Conservation (phyloP, 2,888 invertebrate genomes). For the Acronicta aceris region DNA sequence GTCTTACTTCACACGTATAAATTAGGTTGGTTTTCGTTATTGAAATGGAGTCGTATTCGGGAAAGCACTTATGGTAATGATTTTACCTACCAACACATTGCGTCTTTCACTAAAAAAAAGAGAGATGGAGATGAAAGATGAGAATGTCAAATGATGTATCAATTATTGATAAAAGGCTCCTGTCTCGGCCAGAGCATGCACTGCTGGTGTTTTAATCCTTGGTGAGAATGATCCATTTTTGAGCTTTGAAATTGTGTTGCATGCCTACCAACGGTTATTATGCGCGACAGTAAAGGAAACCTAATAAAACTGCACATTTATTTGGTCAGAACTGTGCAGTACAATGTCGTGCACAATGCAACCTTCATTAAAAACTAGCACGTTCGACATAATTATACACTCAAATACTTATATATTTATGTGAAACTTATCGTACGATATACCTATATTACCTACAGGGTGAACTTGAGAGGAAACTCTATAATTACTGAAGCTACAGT, state of each 20-base stretch:
- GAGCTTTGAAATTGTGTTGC: conserved; percentile 16
- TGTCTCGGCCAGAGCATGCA: background rate
- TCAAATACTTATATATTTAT: too few relatives aligned
- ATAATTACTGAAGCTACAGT: conserved; percentile 14
- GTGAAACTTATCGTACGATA: background rate
- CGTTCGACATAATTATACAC: too few relatives aligned
- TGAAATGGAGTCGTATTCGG: conserved; percentile 1
- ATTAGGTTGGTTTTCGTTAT: conserved; percentile 28
- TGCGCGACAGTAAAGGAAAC: conserved; percentile 33
- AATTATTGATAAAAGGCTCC: conserved; percentile 12
- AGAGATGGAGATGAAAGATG: too few relatives aligned
- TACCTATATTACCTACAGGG: background rate
- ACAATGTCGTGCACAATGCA: conserved; percentile 7
- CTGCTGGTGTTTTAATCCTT: conserved; percentile 3
- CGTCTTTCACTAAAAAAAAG: conserved; percentile 7
- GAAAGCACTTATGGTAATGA: conserved; percentile 17
- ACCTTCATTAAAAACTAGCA: conserved; percentile 7
- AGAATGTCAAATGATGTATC: background rate
- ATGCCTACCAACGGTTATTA: conserved; percentile 26
- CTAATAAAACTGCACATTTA: conserved; percentile 18
- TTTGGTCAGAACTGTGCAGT: conserved; percentile 24
- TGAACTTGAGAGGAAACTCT: background rate
- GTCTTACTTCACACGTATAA: conserved; percentile 15
- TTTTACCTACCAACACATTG: conserved; percentile 6
- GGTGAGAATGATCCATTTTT: conserved; percentile 7